Conservation (phyloP, 2,113 vertebrate genomes). For the Pleuronectes platessa region DNA sequence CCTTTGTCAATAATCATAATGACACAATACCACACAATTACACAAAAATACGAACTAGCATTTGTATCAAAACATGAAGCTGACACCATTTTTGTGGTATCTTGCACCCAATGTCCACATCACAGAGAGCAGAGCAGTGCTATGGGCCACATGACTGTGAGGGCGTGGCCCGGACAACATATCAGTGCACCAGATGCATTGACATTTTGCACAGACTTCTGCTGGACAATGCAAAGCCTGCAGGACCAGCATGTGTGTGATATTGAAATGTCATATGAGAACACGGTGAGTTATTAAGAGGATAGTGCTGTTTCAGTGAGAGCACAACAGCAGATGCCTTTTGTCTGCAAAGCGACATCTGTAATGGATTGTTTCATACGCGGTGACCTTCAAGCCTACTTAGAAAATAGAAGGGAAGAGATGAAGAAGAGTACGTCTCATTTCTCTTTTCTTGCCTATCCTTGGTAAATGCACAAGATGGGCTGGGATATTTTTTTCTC, state of each 20-base stretch:
- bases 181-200: slow-evolving; percentile 37
- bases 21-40: neutral
- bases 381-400: slow-evolving; percentile 85
- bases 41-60: neutral
- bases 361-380: slow-evolving; percentile 79
- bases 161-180: slow-evolving; percentile 29
- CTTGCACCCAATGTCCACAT: neutral
- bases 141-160: slow-evolving; percentile 13
- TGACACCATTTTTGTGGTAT: neutral
- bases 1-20: too few relatives aligned
- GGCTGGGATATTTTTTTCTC: slow-evolving; percentile 19
- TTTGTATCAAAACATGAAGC: too few relatives aligned
- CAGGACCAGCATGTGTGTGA: slow-evolving; percentile 44
- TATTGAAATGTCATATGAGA: slow-evolving; percentile 70
- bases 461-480: slow-evolving; percentile 44
- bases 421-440: slow-evolving; percentile 58
- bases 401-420: slow-evolving; percentile 67
- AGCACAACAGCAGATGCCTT: slow-evolving; percentile 63
- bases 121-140: slow-evolving; percentile 12
- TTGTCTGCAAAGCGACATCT: slow-evolving; percentile 83
- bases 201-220: slow-evolving; percentile 54
- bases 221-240: slow-evolving; percentile 33
- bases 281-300: slow-evolving; percentile 49
- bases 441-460: slow-evolving; percentile 46
- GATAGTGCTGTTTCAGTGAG: slow-evolving; percentile 35